Evolutionary conservation across 2,888 invertebrate species (phyloP).

Genomic region (Acanthococcus lagerstroemiae): DNA sequence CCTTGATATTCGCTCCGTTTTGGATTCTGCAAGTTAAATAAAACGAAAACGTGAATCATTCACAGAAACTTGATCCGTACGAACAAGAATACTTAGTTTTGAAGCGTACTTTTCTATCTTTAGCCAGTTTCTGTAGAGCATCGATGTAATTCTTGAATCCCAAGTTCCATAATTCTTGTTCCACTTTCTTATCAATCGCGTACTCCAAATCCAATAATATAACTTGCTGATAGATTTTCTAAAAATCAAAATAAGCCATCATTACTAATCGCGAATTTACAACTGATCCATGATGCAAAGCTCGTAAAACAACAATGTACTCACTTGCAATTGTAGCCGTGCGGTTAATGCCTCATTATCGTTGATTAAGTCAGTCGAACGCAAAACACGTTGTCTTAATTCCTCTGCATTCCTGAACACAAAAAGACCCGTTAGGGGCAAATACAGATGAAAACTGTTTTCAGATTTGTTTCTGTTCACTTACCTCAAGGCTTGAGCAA

Average conservation of each 20-base stretch:
- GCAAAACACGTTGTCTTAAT: slow-evolving; percentile 11
- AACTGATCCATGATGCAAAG: neutral
- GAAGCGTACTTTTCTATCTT: slow-evolving; percentile 66
- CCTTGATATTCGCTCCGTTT: slow-evolving; percentile 65
- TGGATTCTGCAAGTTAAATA: slow-evolving; percentile 48
- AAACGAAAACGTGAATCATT: neutral
- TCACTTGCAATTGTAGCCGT: slow-evolving; percentile 17
- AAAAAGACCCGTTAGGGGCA: neutral
- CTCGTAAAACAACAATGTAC: neutral
- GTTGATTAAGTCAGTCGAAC: slow-evolving; percentile 13
- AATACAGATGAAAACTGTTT: neutral
- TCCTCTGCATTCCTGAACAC: slow-evolving; percentile 14
- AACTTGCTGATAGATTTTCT: slow-evolving; percentile 61
- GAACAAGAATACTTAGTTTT: too few relatives aligned
- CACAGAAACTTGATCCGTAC: too few relatives aligned
- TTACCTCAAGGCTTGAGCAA: slow-evolving; percentile 18
- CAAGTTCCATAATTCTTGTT: slow-evolving; percentile 80
- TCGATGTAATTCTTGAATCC: slow-evolving; percentile 82
- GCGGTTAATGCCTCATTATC: slow-evolving; percentile 17
- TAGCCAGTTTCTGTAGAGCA: slow-evolving; percentile 61
- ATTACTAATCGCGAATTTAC: neutral
- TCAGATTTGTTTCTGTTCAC: neutral
- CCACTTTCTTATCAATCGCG: slow-evolving; percentile 78
- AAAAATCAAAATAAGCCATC: slow-evolving; percentile 35
- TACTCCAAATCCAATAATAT: slow-evolving; percentile 71